phyloP scores from a whole-genome alignment of 2,113 vertebrate species.

The Rhabdornis inornatus region DNA sequence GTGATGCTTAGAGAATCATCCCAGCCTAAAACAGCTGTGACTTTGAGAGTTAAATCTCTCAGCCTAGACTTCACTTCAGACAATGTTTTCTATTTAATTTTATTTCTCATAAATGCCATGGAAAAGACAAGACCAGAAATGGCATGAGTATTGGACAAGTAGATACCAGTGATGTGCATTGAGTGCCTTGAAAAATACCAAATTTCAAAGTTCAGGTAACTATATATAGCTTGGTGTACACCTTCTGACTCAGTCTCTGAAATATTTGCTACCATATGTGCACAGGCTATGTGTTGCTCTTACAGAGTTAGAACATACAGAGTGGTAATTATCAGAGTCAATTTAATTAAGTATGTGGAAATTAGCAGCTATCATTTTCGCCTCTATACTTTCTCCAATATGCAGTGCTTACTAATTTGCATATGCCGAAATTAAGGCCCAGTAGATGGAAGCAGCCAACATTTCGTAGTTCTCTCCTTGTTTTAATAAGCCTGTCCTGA shows the following conservation, averaged over 20 bases:
- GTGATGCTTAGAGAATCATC: background rate
- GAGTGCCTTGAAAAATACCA: background rate
- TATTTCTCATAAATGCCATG: background rate
- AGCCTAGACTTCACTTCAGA: background rate
- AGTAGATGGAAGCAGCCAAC: background rate
- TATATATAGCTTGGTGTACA: background rate
- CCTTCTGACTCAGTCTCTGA: background rate
- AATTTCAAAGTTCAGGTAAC: background rate
- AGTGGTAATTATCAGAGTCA: conserved; percentile 7
- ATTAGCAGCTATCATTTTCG: conserved; percentile 24
- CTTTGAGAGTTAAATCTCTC: background rate
- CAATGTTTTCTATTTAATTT: background rate
- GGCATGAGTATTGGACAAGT: background rate
- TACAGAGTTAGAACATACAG: background rate
- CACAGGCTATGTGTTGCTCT: background rate
- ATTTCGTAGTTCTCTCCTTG: background rate
- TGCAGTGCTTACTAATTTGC: background rate
- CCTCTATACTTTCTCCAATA: conserved; percentile 52
- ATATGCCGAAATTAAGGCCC: background rate
- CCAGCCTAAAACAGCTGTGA: background rate
- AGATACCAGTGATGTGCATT: background rate
- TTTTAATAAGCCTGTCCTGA: background rate
- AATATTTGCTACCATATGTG: background rate
- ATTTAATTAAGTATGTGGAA: conserved; percentile 29
- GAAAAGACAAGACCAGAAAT: background rate